Evolutionary conservation across 2,797 vertebrate genomes (phyloP), one percentile per base, ranked within the genome.

Genomic region (Gallinago stenura): DNA sequence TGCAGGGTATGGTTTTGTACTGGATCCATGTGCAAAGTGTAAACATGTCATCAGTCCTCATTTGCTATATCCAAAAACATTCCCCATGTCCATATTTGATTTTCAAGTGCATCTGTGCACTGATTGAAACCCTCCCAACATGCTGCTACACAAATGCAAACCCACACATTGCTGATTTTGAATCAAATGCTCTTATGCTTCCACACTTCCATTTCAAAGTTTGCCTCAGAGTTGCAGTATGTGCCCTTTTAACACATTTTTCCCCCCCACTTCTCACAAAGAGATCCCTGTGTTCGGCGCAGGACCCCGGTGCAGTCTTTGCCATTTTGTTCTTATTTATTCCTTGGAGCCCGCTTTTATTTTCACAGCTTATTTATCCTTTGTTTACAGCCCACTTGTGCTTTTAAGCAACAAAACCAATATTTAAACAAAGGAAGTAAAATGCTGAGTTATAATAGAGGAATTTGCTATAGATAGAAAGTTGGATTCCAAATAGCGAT

Each of bases 51-150:
- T 98, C 98, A 98, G 98, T 97, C 96, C 97, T 98, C 97, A 98
- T 98, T 98, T 98, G 96, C 97, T 97, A 97, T 97, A 97, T 98
- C 97, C 97, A 98, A 98, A 98, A 97, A 98, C 98, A 98, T 98
- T 98, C 96, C 96, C 98, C 96, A 85, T 97, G 98, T 98, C 97
- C 97, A 97, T 97, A 98, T 98, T 98, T 98, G 97, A 98, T 98
- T 98, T 98, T 98, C 97, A 97, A 98, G 97, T 98, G 97, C 98
- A 98, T 98, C 98, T 98, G 98, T 98, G 98, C 97, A 94, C 97
- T 97, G 98, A 98, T 98, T 98, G 97, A 98, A 98, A 97, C 94
- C 98, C 97, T 98, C 97, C 97, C 97, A 98, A 97, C 97, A 97
- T 97, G 97, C 97, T 98, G 98, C 97, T 97, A 92, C 97, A 97